Conservation (phyloP, 1,140 invertebrate genomes). For the Neodiprion lecontei region DNA sequence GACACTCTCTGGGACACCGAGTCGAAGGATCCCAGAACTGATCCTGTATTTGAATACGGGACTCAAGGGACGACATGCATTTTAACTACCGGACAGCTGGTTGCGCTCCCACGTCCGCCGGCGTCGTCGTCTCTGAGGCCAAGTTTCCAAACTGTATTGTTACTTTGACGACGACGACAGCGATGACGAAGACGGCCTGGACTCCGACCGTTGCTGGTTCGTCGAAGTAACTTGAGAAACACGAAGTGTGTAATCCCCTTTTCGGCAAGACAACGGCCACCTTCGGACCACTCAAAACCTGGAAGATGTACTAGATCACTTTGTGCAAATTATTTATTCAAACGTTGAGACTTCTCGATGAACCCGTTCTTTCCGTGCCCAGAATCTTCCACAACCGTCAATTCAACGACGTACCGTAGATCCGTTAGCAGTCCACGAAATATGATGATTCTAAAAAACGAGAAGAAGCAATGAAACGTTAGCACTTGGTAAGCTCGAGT, state of each 20-base stretch:
- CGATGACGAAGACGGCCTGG: background rate
- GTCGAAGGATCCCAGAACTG: constrained; percentile 47
- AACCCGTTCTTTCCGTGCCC: too few relatives aligned
- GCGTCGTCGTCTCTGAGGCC: constrained; percentile 36
- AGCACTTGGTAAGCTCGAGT: too few relatives aligned
- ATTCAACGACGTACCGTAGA: too few relatives aligned
- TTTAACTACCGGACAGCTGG: constrained; percentile 63
- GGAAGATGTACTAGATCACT: background rate
- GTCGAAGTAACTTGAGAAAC: background rate
- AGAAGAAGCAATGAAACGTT: too few relatives aligned
- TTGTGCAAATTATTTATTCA: background rate
- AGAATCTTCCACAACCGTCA: too few relatives aligned
- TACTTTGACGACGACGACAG: constrained; percentile 40
- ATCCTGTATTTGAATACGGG: constrained; percentile 64
- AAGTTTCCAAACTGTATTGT: constrained; percentile 61
- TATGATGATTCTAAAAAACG: too few relatives aligned
- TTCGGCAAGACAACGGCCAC: background rate
- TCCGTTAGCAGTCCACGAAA: too few relatives aligned
- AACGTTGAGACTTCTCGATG: background rate
- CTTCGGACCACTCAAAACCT: background rate
- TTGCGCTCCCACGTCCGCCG: constrained; percentile 55
- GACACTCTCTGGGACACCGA: constrained; percentile 27
- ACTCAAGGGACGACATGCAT: constrained; percentile 60
- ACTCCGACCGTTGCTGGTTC: constrained; percentile 29
- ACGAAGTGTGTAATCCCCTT: background rate